Base-by-base conservation (phyloP, 2,888 invertebrate species). In the Polymixis flavicincta region DNA sequence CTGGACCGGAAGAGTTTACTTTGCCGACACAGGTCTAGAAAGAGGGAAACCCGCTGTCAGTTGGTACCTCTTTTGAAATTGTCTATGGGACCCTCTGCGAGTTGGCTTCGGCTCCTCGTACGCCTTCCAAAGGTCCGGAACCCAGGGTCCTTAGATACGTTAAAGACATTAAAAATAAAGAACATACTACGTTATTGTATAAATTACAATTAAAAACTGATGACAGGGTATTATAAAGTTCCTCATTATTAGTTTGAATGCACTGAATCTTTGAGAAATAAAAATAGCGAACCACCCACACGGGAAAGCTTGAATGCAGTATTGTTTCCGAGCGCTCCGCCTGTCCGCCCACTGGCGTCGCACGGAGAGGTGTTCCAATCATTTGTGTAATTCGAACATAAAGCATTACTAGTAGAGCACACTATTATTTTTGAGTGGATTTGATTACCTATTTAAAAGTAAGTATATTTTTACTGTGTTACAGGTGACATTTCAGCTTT, bases 321-420 rank as follows among this genome's bases (percentile, higher is more conserved):
- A 87, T 83, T 87, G 85, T 87, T 76, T 78, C 68, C 52, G 57
- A 84, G 76, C 32, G n/a, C 28, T 32, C 22, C 45, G 48, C 25
- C 28, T 45, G 81, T 64, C 68, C 76, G 76, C 82, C 82, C 82
- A 82, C 82, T 14, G n/a, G 13, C 70, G 2, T 17, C 17, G 22
- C 74, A 14, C 6, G 19, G n/a, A 17, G 68, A 76, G 52, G 17
- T 32, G 57, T 37, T 54, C 52, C 68, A 42, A 76, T 59, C 64
- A 45, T n/a, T 48, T 54, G 48, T 42, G 76, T 65, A 42, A 59
- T 19, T 13, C 45, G 37, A 57, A 52, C 48, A 42, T 28, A 17
- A 19, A 52, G 13, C 25, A n/a, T 60, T 50, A 19, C 54, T 32
- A 4, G 17, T 22, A 19, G 8, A 54, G 17, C 37, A n/a, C 4